Evolutionary conservation across 2,797 vertebrate genomes (phyloP), one percentile per base, ranked within the genome.

Genomic region (Gymnothorax javanicus): DNA sequence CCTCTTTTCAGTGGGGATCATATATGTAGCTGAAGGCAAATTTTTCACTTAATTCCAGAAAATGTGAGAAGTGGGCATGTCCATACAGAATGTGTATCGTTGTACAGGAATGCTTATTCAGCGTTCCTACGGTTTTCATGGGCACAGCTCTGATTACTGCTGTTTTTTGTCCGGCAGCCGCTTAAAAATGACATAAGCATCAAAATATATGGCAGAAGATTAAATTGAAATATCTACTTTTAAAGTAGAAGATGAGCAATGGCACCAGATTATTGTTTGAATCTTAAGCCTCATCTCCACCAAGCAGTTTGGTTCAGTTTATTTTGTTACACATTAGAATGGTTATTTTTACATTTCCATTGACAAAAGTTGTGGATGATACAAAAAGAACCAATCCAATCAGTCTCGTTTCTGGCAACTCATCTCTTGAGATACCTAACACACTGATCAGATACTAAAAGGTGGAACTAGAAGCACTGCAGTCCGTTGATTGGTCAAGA

Each of bases 31-130:
- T 50, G 71, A 43, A 50, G 71, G 71, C 71, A 50, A 43, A 20
- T 50, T 43, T 75, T 50, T 50, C 71, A 13, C 71, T 50, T 17
- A 75, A 75, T 79, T 79, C 75, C 75, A 79, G 75, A 52, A 79
- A 7, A 23, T n/a, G 20, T 12, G n/a, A 43, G 25, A 75, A 75
- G 25, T 23, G 75, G 50, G 15, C 43, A n/a, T 23, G 75, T 54
- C 43, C 6, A 56, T 52, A 54, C 75, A 54, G 50, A 79, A 79
- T 54, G 75, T 23, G 50, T 7, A n/a, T 23, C 27, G 3, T 75
- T 15, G 54, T 23, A 2, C 50, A 54, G 50, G 50, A 43, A 79
- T 79, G 73, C 3, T 50, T 50, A 43, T 50, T 54, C 33, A 77
- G 17, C 1, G n/a, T 73, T 73, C n/a, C 20, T 25, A 71, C 25